Evolutionary conservation across 2,888 invertebrate genomes (phyloP).

Genomic region (Eremobia ochroleuca): DNA sequence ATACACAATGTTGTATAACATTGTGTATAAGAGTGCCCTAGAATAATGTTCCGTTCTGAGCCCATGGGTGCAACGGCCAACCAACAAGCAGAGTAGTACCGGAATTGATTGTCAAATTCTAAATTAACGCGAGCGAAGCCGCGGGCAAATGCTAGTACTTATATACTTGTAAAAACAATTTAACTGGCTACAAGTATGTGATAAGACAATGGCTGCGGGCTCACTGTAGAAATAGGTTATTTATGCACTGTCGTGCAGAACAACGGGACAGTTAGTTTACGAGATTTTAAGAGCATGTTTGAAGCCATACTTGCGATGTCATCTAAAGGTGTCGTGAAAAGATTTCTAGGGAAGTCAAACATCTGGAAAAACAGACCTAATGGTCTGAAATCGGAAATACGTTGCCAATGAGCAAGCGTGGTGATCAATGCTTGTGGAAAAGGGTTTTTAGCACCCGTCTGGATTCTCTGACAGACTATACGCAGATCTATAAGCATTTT

Average conservation of each 20-base stretch:
- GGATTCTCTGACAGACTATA: background rate
- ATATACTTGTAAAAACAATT: conserved; percentile 65
- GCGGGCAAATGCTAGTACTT: too few species aligned
- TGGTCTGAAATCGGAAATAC: background rate
- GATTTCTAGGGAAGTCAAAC: background rate
- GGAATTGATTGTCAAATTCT: too few species aligned
- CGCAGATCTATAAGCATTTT: too few species aligned
- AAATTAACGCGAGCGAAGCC: too few species aligned
- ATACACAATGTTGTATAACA: too few species aligned
- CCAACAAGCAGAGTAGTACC: too few species aligned
- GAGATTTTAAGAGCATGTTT: background rate
- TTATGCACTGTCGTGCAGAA: conserved; percentile 50
- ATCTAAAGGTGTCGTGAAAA: too few species aligned
- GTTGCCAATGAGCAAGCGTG: background rate
- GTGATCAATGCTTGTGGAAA: background rate
- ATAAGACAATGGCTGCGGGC: conserved; percentile 62
- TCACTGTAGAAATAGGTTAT: conserved; percentile 52
- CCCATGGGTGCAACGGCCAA: too few species aligned
- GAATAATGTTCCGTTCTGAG: too few species aligned
- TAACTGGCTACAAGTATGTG: conserved; percentile 56
- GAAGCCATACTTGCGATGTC: too few species aligned
- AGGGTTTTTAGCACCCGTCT: background rate
- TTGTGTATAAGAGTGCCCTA: too few species aligned
- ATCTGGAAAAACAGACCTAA: too few species aligned
- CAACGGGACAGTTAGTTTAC: background rate